Conservation (phyloP, 2,797 vertebrate species). For the Lycodopsis pacificus region DNA sequence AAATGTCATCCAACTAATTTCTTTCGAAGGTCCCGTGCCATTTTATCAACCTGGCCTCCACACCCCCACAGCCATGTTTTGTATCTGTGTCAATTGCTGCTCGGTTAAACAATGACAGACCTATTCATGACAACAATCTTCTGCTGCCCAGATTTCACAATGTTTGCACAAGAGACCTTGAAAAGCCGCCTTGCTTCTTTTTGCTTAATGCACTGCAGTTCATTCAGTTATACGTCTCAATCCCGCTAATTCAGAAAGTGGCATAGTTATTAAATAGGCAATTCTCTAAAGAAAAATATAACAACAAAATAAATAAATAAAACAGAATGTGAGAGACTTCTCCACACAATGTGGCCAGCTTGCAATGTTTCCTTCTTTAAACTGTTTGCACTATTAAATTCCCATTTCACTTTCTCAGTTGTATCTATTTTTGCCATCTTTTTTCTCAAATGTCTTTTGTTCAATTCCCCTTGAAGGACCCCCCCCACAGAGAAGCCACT, state of each 20-base stretch:
- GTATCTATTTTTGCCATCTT: conserved; percentile 12
- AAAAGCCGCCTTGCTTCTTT: not conserved
- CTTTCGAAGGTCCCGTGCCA: not conserved
- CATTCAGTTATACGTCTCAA: conserved; percentile 13
- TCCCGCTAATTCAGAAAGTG: conserved; percentile 2
- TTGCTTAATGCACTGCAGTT: not conserved
- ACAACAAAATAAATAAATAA: not conserved
- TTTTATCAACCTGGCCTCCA: not conserved
- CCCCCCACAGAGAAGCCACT: conserved; percentile 9
- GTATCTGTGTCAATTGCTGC: conserved; percentile 32
- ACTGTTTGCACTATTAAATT: conserved; percentile 20
- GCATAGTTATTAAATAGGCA: not conserved
- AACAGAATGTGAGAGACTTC: not conserved
- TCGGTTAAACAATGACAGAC: conserved; percentile 69
- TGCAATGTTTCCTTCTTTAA: conserved; percentile 8
- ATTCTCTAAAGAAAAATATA: not conserved
- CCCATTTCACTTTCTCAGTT: conserved; percentile 18
- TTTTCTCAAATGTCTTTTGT: conserved; percentile 23
- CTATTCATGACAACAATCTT: conserved; percentile 27
- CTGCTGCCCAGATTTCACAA: conserved; percentile 37
- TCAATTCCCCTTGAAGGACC: conserved; percentile 25
- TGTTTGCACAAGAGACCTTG: conserved; percentile 36
- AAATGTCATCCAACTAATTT: conserved; percentile 9
- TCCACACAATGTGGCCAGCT: not conserved
- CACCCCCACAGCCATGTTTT: not conserved